phyloP scores from a whole-genome alignment of 2,888 invertebrate genomes.

The Slavum lentiscoides region DNA sequence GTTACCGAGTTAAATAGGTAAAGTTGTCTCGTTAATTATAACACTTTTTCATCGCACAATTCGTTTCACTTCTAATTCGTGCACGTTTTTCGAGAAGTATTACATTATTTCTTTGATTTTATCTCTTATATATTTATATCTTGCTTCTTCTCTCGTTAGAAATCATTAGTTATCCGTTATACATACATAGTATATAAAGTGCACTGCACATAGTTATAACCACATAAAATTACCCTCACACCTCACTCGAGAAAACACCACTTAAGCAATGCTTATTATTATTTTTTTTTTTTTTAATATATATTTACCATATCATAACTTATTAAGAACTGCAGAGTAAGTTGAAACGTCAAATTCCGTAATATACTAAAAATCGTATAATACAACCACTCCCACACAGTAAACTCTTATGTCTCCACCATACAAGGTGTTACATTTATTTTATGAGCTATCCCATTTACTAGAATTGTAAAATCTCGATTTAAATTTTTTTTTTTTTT shows the following conservation, averaged over 20 bases:
- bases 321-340: neutral
- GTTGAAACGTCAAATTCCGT: neutral
- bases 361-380: too few species aligned
- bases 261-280: neutral
- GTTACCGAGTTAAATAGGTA: neutral
- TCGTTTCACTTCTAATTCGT: neutral
- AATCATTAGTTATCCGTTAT: neutral
- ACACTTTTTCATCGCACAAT: conserved; percentile 1
- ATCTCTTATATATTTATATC: neutral
- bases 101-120: neutral
- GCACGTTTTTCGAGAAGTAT: neutral
- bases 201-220: neutral
- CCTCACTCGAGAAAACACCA: neutral
- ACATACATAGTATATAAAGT: neutral
- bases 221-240: neutral
- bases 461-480: neutral
- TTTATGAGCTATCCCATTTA: neutral
- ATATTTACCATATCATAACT: neutral
- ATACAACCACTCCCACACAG: too few species aligned
- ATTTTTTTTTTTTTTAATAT: neutral
- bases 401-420: too few species aligned
- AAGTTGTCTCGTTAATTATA: neutral
- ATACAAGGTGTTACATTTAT: neutral
- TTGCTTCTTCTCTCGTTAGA: neutral
- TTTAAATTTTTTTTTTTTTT: neutral